A percentile compares a stretch with the other conserved stretches of the same genome.
Conservation (phyloP, 2,888 invertebrate species). For the Chydorus sphaericus region DNA sequence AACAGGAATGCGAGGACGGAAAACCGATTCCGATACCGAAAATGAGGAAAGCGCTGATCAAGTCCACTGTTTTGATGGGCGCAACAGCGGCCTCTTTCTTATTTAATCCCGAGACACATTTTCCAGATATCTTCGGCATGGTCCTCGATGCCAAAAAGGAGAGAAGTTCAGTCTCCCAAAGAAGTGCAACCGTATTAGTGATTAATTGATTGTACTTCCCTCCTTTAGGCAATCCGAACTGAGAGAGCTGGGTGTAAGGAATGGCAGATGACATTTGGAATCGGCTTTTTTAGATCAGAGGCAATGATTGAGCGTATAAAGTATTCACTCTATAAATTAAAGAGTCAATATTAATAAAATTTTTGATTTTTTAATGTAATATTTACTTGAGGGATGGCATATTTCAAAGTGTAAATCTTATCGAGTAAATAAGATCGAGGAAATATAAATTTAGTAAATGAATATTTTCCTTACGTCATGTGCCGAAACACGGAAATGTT, state of each 20-base stretch:
- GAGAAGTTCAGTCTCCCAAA: neutral
- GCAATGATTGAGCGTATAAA: neutral
- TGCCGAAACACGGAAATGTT: too few species aligned
- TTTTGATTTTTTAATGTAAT: too few species aligned
- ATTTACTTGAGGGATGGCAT: neutral
- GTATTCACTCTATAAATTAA: neutral
- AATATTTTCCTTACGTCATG: too few species aligned
- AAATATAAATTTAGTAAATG: too few species aligned
- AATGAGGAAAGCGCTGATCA: neutral
- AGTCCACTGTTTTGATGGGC: neutral
- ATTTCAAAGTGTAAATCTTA: neutral
- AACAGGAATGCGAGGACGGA: neutral
- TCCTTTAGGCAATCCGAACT: neutral
- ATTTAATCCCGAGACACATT: neutral
- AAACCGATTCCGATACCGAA: neutral
- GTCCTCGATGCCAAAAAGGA: neutral
- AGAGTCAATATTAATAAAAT: neutral
- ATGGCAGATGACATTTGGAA: neutral
- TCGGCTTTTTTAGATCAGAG: neutral
- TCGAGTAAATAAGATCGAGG: too few species aligned
- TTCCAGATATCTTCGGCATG: neutral
- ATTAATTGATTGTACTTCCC: neutral
- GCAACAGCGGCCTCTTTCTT: neutral
- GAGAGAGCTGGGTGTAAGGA: neutral
- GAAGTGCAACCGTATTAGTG: too few species aligned